Evolutionary conservation across 2,113 vertebrate species (phyloP), one percentile per base, ranked within the genome.

Genomic region (Hypocryptadius cinnamomeus): DNA sequence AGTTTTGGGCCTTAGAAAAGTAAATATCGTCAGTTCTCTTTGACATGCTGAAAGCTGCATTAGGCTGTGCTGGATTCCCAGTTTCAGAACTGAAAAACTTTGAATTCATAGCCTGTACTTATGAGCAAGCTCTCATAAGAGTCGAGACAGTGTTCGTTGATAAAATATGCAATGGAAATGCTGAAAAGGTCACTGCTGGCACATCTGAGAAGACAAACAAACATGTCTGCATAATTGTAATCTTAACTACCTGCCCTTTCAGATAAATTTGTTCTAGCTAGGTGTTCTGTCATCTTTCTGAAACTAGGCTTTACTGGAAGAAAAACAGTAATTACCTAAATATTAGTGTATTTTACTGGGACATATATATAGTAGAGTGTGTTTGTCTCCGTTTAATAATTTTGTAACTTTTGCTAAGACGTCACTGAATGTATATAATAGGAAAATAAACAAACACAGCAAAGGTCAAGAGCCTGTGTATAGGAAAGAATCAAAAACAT

Each of bases 181-280:
- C 45, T 93, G 82, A 70, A 92, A 93, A 93, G 63, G 72, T 93
- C 76, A 83, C 5, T 77, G 30, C 15, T 74, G 33, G 14, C 25
- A 42, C 61, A 70, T 57, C 27, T 68, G 56, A 80, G 42, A 73
- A 92, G 44, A 66, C n/a, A 93, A 89, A 86, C 27, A 84, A 60
- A 78, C 15, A 65, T 1, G 1, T 78, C 47, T 81, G 35, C 15
- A 7, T 35, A 84, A 56, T 8, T 65, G 4, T 31, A 80, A 27
- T 47, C 47, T 88, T 79, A 90, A 45, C 54, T 76, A 73, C 10
- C 4, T 80, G 24, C 15, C 21, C 51, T 86, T 93, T 89, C 51
- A 68, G 27, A 47, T 42, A 66, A 70, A 92, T 70, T 48, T 89
- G 31, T 56, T 15, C 13, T 40, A 57, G 25, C 7, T 61, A 70